Conservation (phyloP, 2,888 invertebrate species). For the Phytoseiulus persimilis region DNA sequence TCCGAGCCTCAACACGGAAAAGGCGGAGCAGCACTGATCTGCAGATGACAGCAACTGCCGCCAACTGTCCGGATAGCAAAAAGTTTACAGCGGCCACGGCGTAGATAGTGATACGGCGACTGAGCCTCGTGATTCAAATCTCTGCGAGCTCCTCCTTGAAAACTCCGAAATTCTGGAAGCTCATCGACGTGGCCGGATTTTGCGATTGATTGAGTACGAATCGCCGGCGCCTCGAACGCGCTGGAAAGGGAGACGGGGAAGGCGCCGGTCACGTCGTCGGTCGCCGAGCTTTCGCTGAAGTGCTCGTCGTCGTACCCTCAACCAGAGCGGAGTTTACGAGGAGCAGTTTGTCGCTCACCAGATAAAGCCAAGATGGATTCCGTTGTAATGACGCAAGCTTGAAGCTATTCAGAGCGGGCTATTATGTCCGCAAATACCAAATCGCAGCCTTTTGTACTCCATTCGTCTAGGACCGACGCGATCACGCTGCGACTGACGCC, state of each 20-base stretch:
- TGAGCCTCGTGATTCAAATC: not conserved
- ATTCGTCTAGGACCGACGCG: not conserved
- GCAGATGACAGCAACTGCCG: not conserved
- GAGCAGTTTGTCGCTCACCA: not conserved
- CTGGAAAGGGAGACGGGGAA: not conserved
- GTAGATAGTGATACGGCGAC: not conserved
- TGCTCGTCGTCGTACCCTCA: not conserved
- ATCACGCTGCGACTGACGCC: not conserved
- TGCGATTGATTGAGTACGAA: no score
- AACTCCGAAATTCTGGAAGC: not conserved
- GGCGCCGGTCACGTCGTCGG: not conserved
- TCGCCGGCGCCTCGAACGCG: no score
- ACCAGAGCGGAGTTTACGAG: not conserved
- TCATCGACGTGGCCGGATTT: no score
- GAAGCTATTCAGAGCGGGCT: not conserved
- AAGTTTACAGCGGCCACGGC: not conserved
- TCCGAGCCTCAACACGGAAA: not conserved
- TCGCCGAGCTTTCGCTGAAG: not conserved
- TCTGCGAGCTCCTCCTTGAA: not conserved
- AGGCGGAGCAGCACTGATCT: slow-evolving; percentile 5
- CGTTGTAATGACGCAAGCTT: not conserved
- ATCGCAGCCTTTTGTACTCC: not conserved
- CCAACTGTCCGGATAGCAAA: not conserved
- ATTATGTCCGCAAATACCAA: not conserved
- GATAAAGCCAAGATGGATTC: slow-evolving; percentile 5